These are phyloP conservation scores for Nasonovia ribisnigri DNA, from an alignment of 2,888 invertebrate genomes.

Conservation along the genomic window DNA sequence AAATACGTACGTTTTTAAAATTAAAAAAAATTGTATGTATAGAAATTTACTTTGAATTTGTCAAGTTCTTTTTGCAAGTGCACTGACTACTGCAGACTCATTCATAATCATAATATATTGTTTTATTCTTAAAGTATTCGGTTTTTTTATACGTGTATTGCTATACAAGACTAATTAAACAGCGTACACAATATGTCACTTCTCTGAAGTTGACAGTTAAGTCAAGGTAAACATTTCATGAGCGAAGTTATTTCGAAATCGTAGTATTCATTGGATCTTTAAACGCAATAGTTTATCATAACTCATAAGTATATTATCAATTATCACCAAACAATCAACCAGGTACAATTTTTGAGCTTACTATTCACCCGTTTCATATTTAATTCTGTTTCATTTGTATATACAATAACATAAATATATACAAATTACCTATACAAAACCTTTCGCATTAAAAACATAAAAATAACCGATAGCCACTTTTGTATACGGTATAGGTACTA, in stretches of 20 bases:
- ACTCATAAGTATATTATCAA: not conserved
- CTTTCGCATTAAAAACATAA: not conserved
- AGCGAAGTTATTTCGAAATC: not conserved
- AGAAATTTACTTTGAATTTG: not conserved
- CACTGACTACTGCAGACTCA: not conserved
- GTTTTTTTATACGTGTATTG: too few relatives aligned
- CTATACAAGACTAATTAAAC: too few relatives aligned
- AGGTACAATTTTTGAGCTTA: not conserved
- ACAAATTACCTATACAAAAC: not conserved
- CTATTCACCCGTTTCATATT: not conserved
- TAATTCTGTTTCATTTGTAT: not conserved
- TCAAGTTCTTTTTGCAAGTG: not conserved
- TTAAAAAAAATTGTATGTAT: not conserved
- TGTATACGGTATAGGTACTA: too few relatives aligned
- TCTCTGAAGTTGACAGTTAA: not conserved
- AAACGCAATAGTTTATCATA: not conserved
- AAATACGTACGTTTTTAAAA: not conserved
- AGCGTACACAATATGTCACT: too few relatives aligned
- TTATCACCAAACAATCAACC: not conserved
- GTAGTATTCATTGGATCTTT: not conserved
- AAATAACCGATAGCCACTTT: not conserved
- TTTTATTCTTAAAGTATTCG: not conserved
- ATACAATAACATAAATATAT: not conserved
- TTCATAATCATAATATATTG: not conserved
- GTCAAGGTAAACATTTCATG: not conserved